Evolutionary conservation across 2,797 vertebrate species (phyloP).

Genomic region (Chiroxiphia lanceolata): DNA sequence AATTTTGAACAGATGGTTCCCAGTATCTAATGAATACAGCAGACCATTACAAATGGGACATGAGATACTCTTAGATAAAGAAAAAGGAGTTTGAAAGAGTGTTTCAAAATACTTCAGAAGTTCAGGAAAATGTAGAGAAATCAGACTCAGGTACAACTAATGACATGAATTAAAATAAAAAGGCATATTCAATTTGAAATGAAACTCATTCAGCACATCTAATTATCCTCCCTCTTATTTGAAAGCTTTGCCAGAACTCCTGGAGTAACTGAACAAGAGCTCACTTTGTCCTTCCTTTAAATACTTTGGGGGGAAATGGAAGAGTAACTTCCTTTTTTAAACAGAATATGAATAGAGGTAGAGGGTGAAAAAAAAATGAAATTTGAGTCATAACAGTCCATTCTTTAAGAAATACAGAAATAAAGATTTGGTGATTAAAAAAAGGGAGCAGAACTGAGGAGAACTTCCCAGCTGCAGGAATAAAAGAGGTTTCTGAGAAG

Average conservation of each 20-base stretch:
- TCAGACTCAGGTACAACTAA: conserved; percentile 6
- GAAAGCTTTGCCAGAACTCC: not conserved
- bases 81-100: not conserved
- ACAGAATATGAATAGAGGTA: not conserved
- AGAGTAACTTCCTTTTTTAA: not conserved
- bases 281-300: not conserved
- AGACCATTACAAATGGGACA: conserved; percentile 46
- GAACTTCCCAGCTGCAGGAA: not conserved
- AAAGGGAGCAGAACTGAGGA: not conserved
- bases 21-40: conserved; percentile 32
- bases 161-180: conserved; percentile 19
- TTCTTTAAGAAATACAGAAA: not conserved
- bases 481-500: not conserved
- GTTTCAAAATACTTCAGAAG: conserved; percentile 12
- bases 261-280: not conserved
- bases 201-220: not conserved
- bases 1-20: conserved; percentile 47
- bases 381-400: not conserved
- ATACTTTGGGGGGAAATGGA: not conserved
- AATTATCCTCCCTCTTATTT: not conserved
- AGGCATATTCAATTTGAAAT: not conserved
- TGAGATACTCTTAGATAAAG: not conserved
- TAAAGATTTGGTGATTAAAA: not conserved
- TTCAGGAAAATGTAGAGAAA: not conserved
- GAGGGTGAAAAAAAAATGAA: not conserved